Conservation (phyloP, 2,888 invertebrate species). For the Volucella inflata region DNA sequence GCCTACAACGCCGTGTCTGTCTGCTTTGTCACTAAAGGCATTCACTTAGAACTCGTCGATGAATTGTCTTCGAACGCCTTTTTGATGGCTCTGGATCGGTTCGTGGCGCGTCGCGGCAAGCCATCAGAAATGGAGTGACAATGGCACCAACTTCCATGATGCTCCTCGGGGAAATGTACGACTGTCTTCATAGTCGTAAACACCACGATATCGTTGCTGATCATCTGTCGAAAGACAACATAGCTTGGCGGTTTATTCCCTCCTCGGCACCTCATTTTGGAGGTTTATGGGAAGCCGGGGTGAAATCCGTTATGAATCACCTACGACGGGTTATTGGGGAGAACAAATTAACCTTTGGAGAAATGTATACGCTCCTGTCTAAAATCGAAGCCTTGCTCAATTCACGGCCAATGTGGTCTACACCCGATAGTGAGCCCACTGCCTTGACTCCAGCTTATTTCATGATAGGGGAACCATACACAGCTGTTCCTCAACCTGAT, state of each 20-base stretch:
- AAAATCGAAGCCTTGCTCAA: constrained; percentile 62
- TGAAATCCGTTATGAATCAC: constrained; percentile 40
- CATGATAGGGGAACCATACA: constrained; percentile 19
- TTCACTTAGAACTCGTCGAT: constrained; percentile 21
- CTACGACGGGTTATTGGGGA: constrained; percentile 47
- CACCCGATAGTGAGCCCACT: constrained; percentile 38
- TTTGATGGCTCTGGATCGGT: constrained; percentile 10
- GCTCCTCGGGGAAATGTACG: constrained; percentile 2
- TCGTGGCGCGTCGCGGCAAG: constrained; percentile 4
- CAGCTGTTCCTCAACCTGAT: constrained; percentile 2
- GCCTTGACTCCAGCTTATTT: constrained; percentile 53
- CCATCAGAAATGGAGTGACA: constrained; percentile 25
- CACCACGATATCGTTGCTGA: not conserved
- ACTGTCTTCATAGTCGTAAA: not conserved
- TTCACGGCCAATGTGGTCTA: constrained; percentile 37
- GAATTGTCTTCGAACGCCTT: constrained; percentile 14
- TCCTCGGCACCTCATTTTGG: constrained; percentile 17
- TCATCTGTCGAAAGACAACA: constrained; percentile 18
- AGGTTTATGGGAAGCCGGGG: constrained; percentile 41
- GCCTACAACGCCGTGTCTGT: constrained; percentile 3
- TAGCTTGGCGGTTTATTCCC: constrained; percentile 21
- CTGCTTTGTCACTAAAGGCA: constrained; percentile 24
- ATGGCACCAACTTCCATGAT: constrained; percentile 29
- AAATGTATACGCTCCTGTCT: constrained; percentile 49
- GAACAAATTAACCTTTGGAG: constrained; percentile 33